A percentile compares a stretch with the other conserved stretches of the same genome.
Evolutionary conservation across 2,797 vertebrate genomes (phyloP).

Genomic region (Vultur gryphus): DNA sequence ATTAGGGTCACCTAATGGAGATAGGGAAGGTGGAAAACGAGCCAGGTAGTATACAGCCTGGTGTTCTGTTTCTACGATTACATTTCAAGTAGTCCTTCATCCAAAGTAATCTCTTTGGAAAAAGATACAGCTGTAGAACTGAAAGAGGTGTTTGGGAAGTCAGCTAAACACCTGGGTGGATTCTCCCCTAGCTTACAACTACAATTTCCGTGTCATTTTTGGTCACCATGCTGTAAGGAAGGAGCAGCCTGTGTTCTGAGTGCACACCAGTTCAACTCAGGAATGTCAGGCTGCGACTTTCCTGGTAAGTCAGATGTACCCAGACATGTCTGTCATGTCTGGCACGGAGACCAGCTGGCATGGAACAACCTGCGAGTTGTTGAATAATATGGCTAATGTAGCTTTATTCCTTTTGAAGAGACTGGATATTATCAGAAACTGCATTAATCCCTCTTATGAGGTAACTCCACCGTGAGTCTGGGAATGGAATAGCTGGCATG

Average conservation of each 20-base stretch:
- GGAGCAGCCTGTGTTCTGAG: not conserved
- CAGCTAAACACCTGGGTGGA: not conserved
- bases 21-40: not conserved
- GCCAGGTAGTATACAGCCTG: not conserved
- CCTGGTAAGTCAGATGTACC: not conserved
- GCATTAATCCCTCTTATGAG: not conserved
- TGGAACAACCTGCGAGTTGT: not conserved
- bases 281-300: not conserved
- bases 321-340: not conserved
- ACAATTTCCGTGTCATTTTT: not conserved
- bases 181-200: not conserved
- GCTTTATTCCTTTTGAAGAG: not conserved
- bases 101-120: not conserved
- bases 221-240: not conserved
- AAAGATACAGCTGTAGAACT: not conserved
- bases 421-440: not conserved
- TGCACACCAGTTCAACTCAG: not conserved
- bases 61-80: not conserved
- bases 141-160: not conserved
- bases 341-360: not conserved
- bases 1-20: not conserved
- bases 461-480: not conserved
- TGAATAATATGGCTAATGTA: not conserved
- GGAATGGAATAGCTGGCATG: not conserved
- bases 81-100: not conserved